Evolutionary conservation across 2,797 vertebrate species (phyloP).

Genomic region (Semotilus atromaculatus): DNA sequence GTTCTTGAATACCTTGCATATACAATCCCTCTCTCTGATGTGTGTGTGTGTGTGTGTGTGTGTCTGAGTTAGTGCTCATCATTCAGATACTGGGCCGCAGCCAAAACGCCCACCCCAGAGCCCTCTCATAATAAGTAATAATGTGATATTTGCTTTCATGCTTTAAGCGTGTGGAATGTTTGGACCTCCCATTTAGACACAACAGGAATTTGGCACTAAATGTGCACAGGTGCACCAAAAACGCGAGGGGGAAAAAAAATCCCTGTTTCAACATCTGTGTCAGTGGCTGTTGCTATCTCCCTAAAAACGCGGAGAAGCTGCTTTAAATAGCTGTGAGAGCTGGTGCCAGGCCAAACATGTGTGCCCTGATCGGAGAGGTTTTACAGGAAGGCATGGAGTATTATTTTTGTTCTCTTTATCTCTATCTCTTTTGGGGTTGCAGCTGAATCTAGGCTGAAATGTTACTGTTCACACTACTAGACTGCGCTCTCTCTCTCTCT

Average conservation of each 20-base stretch:
- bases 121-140: conserved; percentile 72
- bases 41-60: conserved; percentile 1
- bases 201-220: conserved; percentile 80
- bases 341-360: conserved; percentile 65
- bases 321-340: conserved; percentile 65
- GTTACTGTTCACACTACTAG: conserved; percentile 34
- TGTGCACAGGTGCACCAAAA: conserved; percentile 76
- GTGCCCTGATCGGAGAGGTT: conserved; percentile 60
- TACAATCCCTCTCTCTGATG: not conserved
- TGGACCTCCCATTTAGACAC: conserved; percentile 83
- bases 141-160: conserved; percentile 80
- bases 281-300: conserved; percentile 65
- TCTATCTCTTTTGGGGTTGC: conserved; percentile 34
- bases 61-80: conserved; percentile 23
- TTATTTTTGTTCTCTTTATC: conserved; percentile 21
- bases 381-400: conserved; percentile 44
- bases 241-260: conserved; percentile 33
- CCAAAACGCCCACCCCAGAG: conserved; percentile 60
- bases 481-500: not conserved
- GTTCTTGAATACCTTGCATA: conserved; percentile 35
- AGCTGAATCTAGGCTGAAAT: conserved; percentile 48
- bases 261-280: conserved; percentile 68
- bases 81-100: conserved; percentile 58
- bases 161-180: conserved; percentile 75
- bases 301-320: conserved; percentile 58